Evolutionary conservation across 2,888 invertebrate species (phyloP).

Genomic region (Nycteola revayana): DNA sequence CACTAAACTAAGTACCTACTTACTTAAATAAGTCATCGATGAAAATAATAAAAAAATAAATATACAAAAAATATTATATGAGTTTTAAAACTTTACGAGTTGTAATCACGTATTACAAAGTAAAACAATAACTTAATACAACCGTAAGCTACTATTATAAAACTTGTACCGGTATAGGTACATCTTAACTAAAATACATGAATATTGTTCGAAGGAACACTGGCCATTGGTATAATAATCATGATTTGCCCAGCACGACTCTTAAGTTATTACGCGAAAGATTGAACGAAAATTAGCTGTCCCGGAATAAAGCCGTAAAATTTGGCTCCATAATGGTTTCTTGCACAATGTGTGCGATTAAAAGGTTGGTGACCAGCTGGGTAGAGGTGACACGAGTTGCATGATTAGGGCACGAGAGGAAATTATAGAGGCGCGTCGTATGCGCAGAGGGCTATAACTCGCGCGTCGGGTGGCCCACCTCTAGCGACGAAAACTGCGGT

Average conservation of each 20-base stretch:
- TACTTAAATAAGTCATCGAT: slow-evolving; percentile 31
- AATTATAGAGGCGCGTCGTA: slow-evolving; percentile 49
- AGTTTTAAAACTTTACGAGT: slow-evolving; percentile 38
- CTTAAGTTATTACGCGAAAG: slow-evolving; percentile 63
- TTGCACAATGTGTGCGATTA: slow-evolving; percentile 45
- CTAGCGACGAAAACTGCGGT: slow-evolving; percentile 61
- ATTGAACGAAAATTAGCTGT: slow-evolving; percentile 62
- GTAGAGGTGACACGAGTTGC: slow-evolving; percentile 11
- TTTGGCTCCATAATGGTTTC: slow-evolving; percentile 41
- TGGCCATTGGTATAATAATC: slow-evolving; percentile 59
- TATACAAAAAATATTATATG: slow-evolving; percentile 30
- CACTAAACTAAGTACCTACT: too few species aligned
- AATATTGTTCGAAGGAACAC: slow-evolving; percentile 54
- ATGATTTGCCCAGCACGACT: slow-evolving; percentile 67
- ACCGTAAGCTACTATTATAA: slow-evolving; percentile 44
- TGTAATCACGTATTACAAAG: slow-evolving; percentile 34
- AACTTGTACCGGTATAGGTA: slow-evolving; percentile 43
- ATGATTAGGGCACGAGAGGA: slow-evolving; percentile 23
- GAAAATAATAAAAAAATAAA: slow-evolving; percentile 38
- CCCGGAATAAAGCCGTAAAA: slow-evolving; percentile 53
- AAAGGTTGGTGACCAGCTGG: slow-evolving; percentile 41
- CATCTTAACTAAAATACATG: slow-evolving; percentile 51
- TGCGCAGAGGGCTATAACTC: slow-evolving; percentile 52
- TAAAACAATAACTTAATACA: slow-evolving; percentile 42
- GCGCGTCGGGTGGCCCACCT: slow-evolving; percentile 66